These are phyloP conservation scores for Perodicticus potto DNA, from an alignment of 2,797 vertebrate genomes.

Conservation along the genomic window DNA sequence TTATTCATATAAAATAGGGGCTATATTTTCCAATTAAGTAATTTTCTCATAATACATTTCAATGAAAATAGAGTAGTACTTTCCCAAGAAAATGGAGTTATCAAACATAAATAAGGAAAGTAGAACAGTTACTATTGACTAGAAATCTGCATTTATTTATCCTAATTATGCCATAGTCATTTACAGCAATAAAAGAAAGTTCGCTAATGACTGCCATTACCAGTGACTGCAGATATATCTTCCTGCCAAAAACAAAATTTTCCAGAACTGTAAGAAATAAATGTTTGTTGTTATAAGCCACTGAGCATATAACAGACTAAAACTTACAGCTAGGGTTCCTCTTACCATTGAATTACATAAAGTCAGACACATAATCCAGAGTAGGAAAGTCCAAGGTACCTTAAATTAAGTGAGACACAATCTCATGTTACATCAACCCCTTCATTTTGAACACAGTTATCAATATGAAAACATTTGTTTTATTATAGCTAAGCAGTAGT, in stretches of 20 bases:
- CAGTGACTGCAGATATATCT: background rate
- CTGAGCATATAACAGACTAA: background rate
- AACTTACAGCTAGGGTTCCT: background rate
- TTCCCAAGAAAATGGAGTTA: constrained; percentile 42
- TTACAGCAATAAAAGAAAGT: background rate
- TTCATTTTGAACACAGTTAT: constrained; percentile 21
- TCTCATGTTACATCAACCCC: background rate
- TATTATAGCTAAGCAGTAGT: background rate
- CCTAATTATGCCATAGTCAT: background rate
- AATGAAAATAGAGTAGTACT: constrained; percentile 11
- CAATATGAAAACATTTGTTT: background rate
- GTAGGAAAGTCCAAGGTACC: background rate
- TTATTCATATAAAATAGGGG: background rate
- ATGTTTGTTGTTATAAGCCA: background rate
- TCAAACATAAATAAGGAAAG: background rate
- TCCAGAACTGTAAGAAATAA: background rate
- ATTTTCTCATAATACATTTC: constrained; percentile 35
- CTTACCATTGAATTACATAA: constrained; percentile 18
- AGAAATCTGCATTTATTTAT: background rate
- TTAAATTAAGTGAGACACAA: constrained; percentile 51
- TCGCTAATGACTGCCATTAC: background rate
- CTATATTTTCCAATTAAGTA: background rate
- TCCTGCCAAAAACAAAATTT: constrained; percentile 27
- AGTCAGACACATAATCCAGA: constrained; percentile 37
- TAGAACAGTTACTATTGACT: background rate